Conservation (phyloP, 2,888 invertebrate species). For the Abscondita cerata region DNA sequence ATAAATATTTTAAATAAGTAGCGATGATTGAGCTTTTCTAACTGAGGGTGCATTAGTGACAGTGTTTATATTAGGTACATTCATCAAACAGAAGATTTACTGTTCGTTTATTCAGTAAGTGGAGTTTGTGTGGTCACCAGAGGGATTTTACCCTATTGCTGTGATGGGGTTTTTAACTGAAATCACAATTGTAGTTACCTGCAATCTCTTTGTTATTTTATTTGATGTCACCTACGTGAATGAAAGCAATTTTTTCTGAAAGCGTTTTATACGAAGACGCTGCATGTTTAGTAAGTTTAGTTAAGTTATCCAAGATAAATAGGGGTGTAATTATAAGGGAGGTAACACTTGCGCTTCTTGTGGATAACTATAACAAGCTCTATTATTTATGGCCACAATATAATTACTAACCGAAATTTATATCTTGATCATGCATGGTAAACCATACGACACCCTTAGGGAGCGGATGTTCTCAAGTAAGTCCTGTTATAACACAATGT, state of each 20-base stretch:
- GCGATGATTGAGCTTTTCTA: neutral
- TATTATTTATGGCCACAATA: constrained; percentile 53
- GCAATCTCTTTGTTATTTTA: constrained; percentile 8
- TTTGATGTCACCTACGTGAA: neutral
- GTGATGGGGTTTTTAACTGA: constrained; percentile 8
- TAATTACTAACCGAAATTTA: constrained; percentile 55
- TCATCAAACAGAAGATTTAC: constrained; percentile 11
- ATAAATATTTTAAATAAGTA: too few relatives aligned
- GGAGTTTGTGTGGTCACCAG: constrained; percentile 8
- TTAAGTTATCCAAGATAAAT: constrained; percentile 43
- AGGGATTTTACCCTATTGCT: constrained; percentile 12
- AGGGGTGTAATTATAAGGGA: constrained; percentile 49
- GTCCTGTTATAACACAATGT: constrained; percentile 26
- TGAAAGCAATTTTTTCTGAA: too few relatives aligned
- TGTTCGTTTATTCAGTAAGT: constrained; percentile 10
- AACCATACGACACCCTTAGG: constrained; percentile 35
- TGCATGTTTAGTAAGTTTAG: constrained; percentile 36
- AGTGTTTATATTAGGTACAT: constrained; percentile 7
- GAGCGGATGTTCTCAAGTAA: constrained; percentile 31
- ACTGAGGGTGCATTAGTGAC: neutral
- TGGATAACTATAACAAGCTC: constrained; percentile 48
- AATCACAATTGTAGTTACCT: constrained; percentile 11
- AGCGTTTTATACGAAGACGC: too few relatives aligned
- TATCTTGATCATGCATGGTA: constrained; percentile 51
- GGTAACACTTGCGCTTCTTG: constrained; percentile 50